Conservation (phyloP, 2,888 invertebrate species). For the Ischnura elegans region DNA sequence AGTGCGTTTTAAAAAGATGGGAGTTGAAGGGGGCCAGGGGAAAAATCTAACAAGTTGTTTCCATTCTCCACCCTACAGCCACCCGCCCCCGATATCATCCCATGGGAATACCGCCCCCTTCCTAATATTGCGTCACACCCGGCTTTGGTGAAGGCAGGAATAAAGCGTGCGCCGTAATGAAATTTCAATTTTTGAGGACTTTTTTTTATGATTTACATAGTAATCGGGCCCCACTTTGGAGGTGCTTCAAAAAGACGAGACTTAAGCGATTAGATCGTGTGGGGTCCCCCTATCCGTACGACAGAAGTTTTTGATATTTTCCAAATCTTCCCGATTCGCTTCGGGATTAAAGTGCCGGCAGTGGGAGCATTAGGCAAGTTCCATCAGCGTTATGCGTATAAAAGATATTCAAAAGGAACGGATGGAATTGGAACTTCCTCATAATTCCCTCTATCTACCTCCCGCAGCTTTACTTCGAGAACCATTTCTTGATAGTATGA, state of each 20-base stretch:
- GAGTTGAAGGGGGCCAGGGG: background rate
- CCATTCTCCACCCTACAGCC: background rate
- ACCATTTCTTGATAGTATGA: background rate
- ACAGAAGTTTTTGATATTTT: constrained; percentile 38
- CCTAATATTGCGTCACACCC: constrained; percentile 14
- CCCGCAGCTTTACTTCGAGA: background rate
- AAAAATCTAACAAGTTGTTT: constrained; percentile 60
- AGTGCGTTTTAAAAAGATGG: constrained; percentile 54
- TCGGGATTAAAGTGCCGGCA: constrained; percentile 11
- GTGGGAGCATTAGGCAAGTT: constrained; percentile 28
- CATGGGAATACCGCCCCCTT: background rate
- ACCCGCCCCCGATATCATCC: background rate
- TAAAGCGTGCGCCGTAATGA: constrained; percentile 40
- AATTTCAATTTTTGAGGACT: constrained; percentile 45
- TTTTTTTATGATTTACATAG: constrained; percentile 63
- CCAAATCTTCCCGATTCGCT: constrained; percentile 39
- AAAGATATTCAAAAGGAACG: background rate
- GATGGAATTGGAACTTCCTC: background rate
- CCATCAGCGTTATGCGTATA: background rate
- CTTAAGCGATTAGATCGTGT: constrained; percentile 22
- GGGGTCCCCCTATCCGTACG: constrained; percentile 21
- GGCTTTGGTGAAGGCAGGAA: background rate
- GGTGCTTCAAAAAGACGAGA: background rate
- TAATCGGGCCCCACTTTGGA: constrained; percentile 33
- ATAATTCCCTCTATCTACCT: background rate